Evolutionary conservation across 2,888 invertebrate species (phyloP).

Genomic region (Caenorhabditis sp.): DNA sequence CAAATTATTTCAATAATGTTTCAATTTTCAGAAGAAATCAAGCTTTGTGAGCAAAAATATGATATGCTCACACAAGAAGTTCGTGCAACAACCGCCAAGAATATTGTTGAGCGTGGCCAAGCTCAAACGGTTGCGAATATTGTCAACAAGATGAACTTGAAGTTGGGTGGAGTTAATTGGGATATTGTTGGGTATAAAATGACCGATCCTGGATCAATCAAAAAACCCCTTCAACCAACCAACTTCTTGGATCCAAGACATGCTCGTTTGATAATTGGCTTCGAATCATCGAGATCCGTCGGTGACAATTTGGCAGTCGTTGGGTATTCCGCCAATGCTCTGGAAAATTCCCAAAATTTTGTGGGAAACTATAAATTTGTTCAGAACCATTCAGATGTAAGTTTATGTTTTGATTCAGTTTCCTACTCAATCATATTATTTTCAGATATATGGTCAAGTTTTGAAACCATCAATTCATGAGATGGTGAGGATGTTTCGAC

Average conservation of each 20-base stretch:
- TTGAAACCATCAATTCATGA: conserved; percentile 6
- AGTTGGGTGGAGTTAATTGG: neutral
- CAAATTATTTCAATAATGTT: too few relatives aligned
- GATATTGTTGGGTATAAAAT: neutral
- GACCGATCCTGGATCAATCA: neutral
- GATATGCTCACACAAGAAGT: conserved; percentile 13
- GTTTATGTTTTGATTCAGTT: neutral
- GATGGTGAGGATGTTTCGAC: conserved; percentile 1
- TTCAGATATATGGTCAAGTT: neutral
- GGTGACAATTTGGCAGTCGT: neutral
- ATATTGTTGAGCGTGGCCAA: neutral
- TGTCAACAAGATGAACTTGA: conserved; percentile 9
- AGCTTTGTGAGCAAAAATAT: conserved; percentile 11
- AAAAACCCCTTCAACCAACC: neutral
- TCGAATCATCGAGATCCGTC: neutral
- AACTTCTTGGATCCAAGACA: neutral
- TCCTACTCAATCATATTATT: neutral
- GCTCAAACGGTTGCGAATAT: conserved; percentile 6
- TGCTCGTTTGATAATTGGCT: neutral
- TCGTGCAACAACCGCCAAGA: neutral
- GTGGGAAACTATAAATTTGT: conserved; percentile 23
- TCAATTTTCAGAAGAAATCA: conserved; percentile 8
- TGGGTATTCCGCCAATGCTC: conserved; percentile 18
- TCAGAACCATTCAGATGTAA: neutral
- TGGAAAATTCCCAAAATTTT: conserved; percentile 10